Base-by-base conservation (phyloP, 2,113 vertebrate species). In the Formicarius rufipectus region DNA sequence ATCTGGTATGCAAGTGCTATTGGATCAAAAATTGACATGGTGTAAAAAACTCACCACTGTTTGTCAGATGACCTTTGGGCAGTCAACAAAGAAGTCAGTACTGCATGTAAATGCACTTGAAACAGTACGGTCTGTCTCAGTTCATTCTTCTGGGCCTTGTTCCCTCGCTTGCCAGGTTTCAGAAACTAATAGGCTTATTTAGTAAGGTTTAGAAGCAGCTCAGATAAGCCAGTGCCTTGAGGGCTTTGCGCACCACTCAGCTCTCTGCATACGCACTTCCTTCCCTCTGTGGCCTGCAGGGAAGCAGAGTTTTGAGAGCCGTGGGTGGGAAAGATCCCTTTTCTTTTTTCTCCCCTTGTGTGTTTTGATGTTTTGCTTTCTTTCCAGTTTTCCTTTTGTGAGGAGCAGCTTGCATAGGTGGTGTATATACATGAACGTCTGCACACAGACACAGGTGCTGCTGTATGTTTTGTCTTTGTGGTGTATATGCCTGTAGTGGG, bases 31-130 rank as follows among this genome's bases (percentile, higher is more conserved):
- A 84, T 47, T 94, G 93, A 92, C 92, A 67, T 27, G 85, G 88
- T 90, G 88, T 95, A 87, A 91, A 95, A 96, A 96, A 94, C 92
- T 94, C 17, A 9, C 76, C 81, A 13, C 82, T 91, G 86, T 81
- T 96, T 96, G 95, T 97, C 96, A 97, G 94, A 55, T 96, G 95
- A 97, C 96, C 96, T 97, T 96, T 95, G 84, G 84, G 79, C 85
- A 94, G 78, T 89, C 91, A 67, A 12, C 63, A 74, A 79, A 84
- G 87, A 89, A 93, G 84, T 72, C 75, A 4, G 78, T 87, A 40
- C 40, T 58, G 90, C 92, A 75, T 90, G 89, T 87, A 87, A 97
- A 93, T 88, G 87, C 40, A 23, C 89, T 86, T 66, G 77, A 84
- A 96, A 47, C 59, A 71, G 62, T 73, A 12, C 9, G 3, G 75